Base-by-base conservation (phyloP, 2,113 vertebrate genomes). In the Anser cygnoides region DNA sequence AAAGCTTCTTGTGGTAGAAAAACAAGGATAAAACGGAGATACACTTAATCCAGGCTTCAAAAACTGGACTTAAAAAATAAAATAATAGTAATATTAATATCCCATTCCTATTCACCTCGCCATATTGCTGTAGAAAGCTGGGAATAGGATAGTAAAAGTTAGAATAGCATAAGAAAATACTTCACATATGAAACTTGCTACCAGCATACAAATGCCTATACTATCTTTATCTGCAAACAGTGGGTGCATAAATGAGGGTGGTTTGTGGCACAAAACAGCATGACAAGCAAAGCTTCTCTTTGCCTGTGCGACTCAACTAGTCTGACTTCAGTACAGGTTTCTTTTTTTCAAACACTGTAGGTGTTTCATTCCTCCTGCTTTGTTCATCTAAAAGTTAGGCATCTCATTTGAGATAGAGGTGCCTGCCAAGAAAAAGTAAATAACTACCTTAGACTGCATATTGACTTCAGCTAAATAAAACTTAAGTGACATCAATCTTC, bases 391-490 rank as follows among this genome's bases (percentile, higher is more conserved):
- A 87, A 83, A 94, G 57, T 82, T 75, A 43, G 62, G 66, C 74
- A 91, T 58, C 91, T 92, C 74, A 57, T 89, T 91, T 72, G 74
- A 95, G 77, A 87, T 31, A 28, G 87, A 95, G 66, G 26, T 46
- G 81, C 39, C 91, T 92, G 93, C 81, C 89, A 92, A 93, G 94
- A 26, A 59, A 73, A 93, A 72, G 84, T 76, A 93, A 95, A 84
- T 92, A 92, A 75, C 84, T 84, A 57, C 70, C 77, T 66, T 15
- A 49, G 77, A 91, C 73, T 87, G 87, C 84, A 79, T 84, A 87
- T 89, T 89, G 93, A 95, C 95, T 95, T 49, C 84, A 93, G 91
- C 74, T 93, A 76, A 89, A 89, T 61, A 75, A 89, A 25, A 97
- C 89, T 78, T 90, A 93, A 89, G 70, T 54, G 70, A 44, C 74